These are phyloP conservation scores for Heliothis peltigera DNA, from an alignment of 2,888 invertebrate genomes.

Conservation along the genomic window DNA sequence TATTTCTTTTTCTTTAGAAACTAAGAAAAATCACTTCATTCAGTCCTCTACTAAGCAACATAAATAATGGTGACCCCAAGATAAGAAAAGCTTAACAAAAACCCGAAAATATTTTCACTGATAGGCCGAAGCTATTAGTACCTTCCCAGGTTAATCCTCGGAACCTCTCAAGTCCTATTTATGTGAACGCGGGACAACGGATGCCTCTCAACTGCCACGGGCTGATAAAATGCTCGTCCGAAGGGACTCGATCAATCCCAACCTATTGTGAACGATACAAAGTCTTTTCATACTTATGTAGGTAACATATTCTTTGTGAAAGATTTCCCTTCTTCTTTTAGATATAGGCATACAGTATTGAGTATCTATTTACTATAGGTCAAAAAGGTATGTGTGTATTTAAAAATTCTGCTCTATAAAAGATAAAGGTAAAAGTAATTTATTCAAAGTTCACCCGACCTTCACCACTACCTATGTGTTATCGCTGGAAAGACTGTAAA, in stretches of 20 bases:
- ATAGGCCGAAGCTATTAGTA: constrained; percentile 61
- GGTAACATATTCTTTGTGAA: constrained; percentile 63
- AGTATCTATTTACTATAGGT: constrained; percentile 52
- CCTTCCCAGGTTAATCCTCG: constrained; percentile 69
- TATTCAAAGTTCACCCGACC: no score
- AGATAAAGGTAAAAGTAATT: no score
- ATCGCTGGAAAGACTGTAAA: constrained; percentile 5
- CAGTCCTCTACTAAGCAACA: constrained; percentile 10
- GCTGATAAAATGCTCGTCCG: constrained; percentile 74
- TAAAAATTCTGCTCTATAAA: constrained; percentile 22
- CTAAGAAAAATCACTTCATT: constrained; percentile 20
- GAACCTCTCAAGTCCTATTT: constrained; percentile 65
- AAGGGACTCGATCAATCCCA: constrained; percentile 72
- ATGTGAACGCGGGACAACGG: constrained; percentile 66
- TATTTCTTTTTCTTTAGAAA: background rate
- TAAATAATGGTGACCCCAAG: constrained; percentile 27
- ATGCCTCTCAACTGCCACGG: constrained; percentile 70
- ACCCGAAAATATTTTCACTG: constrained; percentile 31
- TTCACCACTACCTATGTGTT: no score
- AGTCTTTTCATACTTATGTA: constrained; percentile 66
- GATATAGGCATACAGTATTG: constrained; percentile 47
- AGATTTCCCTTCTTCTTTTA: constrained; percentile 56
- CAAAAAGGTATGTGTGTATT: constrained; percentile 31
- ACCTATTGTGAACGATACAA: constrained; percentile 72
- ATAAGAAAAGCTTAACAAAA: constrained; percentile 38